phyloP scores from a whole-genome alignment of 2,888 invertebrate species.

The Conomelus anceps region DNA sequence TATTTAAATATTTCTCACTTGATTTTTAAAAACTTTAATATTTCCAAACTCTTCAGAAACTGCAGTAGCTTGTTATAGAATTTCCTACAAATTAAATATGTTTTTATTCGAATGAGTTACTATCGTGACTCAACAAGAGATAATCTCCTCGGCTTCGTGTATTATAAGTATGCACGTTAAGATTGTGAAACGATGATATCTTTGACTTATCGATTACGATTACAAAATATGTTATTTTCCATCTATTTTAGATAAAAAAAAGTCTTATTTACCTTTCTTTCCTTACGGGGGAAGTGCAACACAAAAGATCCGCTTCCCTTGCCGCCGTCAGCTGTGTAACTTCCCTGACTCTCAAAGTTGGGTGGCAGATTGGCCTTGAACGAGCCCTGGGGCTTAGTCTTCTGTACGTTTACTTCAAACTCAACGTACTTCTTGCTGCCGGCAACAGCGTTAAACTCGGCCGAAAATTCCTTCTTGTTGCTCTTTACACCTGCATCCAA shows the following conservation, averaged over 20 bases:
- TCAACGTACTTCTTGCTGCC: constrained; percentile 29
- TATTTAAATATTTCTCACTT: too few relatives aligned
- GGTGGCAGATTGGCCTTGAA: constrained; percentile 56
- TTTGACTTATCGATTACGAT: too few relatives aligned
- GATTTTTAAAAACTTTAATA: too few relatives aligned
- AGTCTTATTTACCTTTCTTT: constrained; percentile 32
- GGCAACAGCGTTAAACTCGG: constrained; percentile 39
- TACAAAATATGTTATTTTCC: background rate
- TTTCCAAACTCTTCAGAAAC: too few relatives aligned
- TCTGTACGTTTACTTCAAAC: constrained; percentile 21
- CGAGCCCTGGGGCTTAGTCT: constrained; percentile 44
- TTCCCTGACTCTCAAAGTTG: constrained; percentile 54
- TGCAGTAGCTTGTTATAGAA: too few relatives aligned
- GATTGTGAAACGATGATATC: too few relatives aligned
- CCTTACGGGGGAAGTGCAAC: constrained; percentile 48
- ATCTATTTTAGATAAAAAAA: background rate
- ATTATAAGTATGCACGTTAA: too few relatives aligned
- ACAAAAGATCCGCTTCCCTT: constrained; percentile 55
- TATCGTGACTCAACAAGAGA: too few relatives aligned
- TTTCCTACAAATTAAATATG: too few relatives aligned
- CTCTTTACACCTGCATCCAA: constrained; percentile 24
- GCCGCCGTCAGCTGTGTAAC: constrained; percentile 56
- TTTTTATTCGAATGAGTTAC: too few relatives aligned
- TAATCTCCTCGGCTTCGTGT: too few relatives aligned
- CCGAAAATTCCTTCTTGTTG: constrained; percentile 24